Evolutionary conservation across 2,113 vertebrate species (phyloP).

Genomic region (Hydropotes inermis): DNA sequence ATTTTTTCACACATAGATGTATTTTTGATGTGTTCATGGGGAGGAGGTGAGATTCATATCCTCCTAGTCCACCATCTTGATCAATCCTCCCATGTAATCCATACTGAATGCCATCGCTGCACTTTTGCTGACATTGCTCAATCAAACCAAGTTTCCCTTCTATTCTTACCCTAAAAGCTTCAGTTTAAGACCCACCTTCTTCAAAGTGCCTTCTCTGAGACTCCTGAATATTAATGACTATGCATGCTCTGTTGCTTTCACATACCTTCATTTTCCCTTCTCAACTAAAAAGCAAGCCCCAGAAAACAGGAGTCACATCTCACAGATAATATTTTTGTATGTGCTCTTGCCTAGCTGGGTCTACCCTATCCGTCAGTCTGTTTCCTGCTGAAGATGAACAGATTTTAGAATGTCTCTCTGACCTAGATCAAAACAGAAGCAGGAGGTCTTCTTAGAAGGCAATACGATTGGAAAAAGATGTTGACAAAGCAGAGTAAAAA

Average conservation of each 20-base stretch:
- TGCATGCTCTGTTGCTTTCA: not conserved
- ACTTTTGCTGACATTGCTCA: not conserved
- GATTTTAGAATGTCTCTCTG: not conserved
- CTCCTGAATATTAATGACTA: not conserved
- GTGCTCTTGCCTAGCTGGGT: not conserved
- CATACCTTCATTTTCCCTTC: not conserved
- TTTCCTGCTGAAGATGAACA: not conserved
- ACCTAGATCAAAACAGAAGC: constrained; percentile 32
- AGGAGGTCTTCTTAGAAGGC: not conserved
- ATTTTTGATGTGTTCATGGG: not conserved
- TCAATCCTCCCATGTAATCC: not conserved
- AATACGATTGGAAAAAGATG: not conserved
- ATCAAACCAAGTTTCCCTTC: not conserved
- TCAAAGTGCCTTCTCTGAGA: not conserved
- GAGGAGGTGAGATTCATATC: not conserved
- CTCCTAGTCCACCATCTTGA: not conserved
- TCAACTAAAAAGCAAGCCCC: not conserved
- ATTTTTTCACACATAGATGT: not conserved
- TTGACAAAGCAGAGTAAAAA: constrained; percentile 12
- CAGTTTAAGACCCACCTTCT: not conserved
- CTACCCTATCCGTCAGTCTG: not conserved
- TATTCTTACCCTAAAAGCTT: not conserved
- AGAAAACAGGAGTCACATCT: not conserved
- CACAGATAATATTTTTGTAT: not conserved
- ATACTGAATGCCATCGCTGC: not conserved